Percentiles rank a stretch among this genome's conserved stretches.
Conservation (phyloP, 2,888 invertebrate species). For the Epinotia demarniana region DNA sequence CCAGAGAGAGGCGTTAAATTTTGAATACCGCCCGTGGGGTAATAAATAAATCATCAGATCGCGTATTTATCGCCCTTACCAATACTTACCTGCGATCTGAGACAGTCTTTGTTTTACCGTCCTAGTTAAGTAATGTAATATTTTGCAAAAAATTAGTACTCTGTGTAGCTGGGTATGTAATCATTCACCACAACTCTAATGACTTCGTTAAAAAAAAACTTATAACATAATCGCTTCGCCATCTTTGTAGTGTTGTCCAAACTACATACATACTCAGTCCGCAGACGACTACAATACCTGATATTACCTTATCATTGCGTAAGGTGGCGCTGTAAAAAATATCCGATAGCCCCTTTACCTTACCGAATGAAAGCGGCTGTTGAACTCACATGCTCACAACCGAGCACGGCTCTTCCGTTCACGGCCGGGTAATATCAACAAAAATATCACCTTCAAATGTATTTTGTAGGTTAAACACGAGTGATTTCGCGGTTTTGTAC, state of each 20-base stretch:
- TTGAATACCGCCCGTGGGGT: no score
- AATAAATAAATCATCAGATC: no score
- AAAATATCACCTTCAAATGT: slow-evolving; percentile 84
- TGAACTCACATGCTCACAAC: slow-evolving; percentile 51
- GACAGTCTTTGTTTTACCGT: no score
- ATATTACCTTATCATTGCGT: slow-evolving; percentile 46
- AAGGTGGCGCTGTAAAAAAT: slow-evolving; percentile 72
- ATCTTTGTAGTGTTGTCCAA: slow-evolving; percentile 5
- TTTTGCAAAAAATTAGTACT: no score
- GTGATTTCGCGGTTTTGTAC: slow-evolving; percentile 78
- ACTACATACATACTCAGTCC: not conserved
- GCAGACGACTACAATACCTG: not conserved
- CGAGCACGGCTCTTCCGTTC: slow-evolving; percentile 52
- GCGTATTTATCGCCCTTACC: no score
- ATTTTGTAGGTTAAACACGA: slow-evolving; percentile 84
- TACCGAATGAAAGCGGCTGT: slow-evolving; percentile 60
- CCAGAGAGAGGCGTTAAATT: no score
- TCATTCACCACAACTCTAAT: no score
- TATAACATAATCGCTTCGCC: not conserved
- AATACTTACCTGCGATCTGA: no score
- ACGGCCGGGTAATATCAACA: slow-evolving; percentile 78
- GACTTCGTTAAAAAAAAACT: not conserved
- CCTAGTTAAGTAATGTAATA: no score
- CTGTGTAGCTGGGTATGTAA: no score
- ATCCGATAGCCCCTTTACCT: slow-evolving; percentile 60